phyloP scores from a whole-genome alignment of 2,797 vertebrate genomes.

The Emydoidea blandingii region DNA sequence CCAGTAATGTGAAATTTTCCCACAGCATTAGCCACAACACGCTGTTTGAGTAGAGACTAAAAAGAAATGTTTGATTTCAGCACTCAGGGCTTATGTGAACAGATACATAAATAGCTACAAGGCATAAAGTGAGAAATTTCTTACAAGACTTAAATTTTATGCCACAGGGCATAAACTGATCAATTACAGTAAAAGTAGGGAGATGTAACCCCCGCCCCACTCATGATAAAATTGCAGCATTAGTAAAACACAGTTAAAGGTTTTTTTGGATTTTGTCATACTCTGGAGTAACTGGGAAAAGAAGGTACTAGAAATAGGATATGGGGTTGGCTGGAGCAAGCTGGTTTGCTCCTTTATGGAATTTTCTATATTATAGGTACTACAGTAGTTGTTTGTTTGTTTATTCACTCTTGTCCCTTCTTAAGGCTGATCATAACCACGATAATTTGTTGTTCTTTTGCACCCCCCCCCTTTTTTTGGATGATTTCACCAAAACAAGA shows the following conservation, averaged over 20 bases:
- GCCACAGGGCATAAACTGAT: neutral
- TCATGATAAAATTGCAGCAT: conserved; percentile 12
- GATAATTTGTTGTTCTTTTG: neutral
- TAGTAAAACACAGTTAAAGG: neutral
- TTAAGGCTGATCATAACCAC: neutral
- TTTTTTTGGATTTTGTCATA: conserved; percentile 9
- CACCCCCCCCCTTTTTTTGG: neutral
- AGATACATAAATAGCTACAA: neutral
- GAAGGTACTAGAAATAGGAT: neutral
- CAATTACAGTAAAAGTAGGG: neutral
- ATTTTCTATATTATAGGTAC: neutral
- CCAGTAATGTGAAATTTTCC: neutral
- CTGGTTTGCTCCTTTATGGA: neutral
- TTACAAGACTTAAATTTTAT: neutral
- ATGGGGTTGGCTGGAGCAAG: neutral
- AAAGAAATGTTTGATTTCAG: neutral
- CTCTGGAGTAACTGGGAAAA: neutral
- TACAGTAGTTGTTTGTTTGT: neutral
- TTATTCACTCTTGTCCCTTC: neutral
- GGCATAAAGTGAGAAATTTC: neutral
- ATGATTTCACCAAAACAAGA: neutral
- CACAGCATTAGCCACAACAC: neutral
- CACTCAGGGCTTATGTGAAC: neutral
- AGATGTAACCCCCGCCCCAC: neutral
- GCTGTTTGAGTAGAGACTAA: neutral